Base-by-base conservation (phyloP, 2,797 vertebrate species). In the Myioborus melanocephalus region DNA sequence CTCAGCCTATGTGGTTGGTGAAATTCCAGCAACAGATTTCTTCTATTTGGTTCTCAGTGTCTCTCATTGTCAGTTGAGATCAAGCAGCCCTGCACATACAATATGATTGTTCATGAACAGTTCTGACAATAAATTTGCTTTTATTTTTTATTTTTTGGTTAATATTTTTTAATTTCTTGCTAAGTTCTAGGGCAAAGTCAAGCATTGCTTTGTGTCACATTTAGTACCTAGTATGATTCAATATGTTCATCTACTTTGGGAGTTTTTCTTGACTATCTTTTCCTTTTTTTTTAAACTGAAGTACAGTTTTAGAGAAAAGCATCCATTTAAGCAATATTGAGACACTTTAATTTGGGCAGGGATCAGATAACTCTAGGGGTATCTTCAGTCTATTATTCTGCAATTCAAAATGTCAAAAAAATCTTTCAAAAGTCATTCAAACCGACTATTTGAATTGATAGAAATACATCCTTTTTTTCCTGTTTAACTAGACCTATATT, bases 331-430 rank as follows among this genome's bases (percentile, higher is more conserved):
- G 90, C 24, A 95, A 87, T 94, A 93, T 75, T 92, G 86, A 96
- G 90, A 93, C 88, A 93, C 17, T 95, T 93, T 94, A 95, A 94
- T 94, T 91, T 93, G 83, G 93, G 73, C 35, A 91, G 88, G 83
- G 94, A 96, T 90, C 70, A 79, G 70, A 87, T 84, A 76, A 82
- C 52, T 88, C 65, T 59, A 91, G 52, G 76, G 66, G 66, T 95
- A 87, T 72, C 80, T 88, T 95, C 94, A 76, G 44, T 56, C 90
- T 94, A 90, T 93, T 96, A 93, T 92, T 95, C 77, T 50, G 61
- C 76, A 96, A 95, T 95, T 93, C 80, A 92, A 84, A 94, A 92
- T 79, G 91, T 93, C 88, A 96, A 87, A 95, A 94, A 95, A 93
- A 82, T 87, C 75, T 89, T 90, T 89, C 66, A 87, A 26, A 95